These are phyloP conservation scores for Meda fulgida DNA, from an alignment of 2,797 vertebrate species.

Conservation along the genomic window DNA sequence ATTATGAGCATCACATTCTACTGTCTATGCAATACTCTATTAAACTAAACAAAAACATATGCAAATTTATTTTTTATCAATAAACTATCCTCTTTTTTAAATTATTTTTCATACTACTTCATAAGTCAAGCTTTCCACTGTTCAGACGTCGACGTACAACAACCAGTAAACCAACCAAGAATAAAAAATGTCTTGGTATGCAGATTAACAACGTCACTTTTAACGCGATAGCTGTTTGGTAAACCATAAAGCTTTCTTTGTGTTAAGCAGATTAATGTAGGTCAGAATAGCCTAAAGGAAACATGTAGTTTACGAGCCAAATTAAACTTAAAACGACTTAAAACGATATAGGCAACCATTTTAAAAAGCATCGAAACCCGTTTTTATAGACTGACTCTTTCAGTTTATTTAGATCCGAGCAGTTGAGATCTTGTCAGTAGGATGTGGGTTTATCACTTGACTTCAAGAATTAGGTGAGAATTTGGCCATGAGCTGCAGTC, in stretches of 20 bases:
- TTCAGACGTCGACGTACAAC: background rate
- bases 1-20: too few species aligned
- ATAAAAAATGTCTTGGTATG: background rate
- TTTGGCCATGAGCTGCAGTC: background rate
- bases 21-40: too few species aligned
- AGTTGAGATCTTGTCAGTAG: background rate
- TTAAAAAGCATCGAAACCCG: background rate
- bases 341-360: background rate
- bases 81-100: too few species aligned
- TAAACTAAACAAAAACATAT: too few species aligned
- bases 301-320: background rate
- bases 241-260: constrained; percentile 41
- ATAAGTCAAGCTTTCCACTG: background rate
- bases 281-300: background rate
- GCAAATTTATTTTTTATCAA: too few species aligned
- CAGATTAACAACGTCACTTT: constrained; percentile 1
- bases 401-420: background rate
- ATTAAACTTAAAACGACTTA: background rate
- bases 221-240: background rate
- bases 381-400: background rate
- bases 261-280: background rate
- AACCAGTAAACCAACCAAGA: background rate
- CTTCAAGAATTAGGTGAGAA: background rate
- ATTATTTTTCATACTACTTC: background rate
- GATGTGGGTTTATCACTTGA: constrained; percentile 18